Base-by-base conservation (phyloP, 2,797 vertebrate genomes). In the Scarus forsteni region DNA sequence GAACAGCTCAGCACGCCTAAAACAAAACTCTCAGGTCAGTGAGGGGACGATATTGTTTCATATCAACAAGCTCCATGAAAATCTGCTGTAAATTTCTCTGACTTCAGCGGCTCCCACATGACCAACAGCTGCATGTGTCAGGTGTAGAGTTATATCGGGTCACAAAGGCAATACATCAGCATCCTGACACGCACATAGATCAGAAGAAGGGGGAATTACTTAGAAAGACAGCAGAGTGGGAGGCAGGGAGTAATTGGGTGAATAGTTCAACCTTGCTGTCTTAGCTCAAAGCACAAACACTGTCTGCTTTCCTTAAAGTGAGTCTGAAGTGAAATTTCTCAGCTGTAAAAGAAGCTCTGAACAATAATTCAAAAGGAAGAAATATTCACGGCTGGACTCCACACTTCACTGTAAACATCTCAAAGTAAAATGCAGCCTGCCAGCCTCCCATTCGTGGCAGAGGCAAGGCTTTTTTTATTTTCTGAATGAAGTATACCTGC, bases 41-140 rank as follows among this genome's bases (percentile, higher is more conserved):
- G 68, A 39, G 71, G 60, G 64, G 54, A 65, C 43, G 36, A 63
- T 74, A 70, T 72, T 75, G 59, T 81, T 70, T 82, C 55, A 73
- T 57, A 71, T 48, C 61, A 81, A 80, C 43, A 77, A 45, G 36
- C 46, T 63, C 45, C 27, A 0, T 12, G 42, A 59, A 64, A 70
- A 69, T 76, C 43, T 68, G 69, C 59, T 71, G 48, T 56, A 55
- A 57, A 61, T 63, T 61, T 65, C 35, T 27, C 35, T 34, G 10
- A 48, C 46, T 18, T 64, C 60, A 51, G 54, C 48, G 40, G 48
- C 54, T 51, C 74, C 59, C 45, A 66, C 60, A 50, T 63, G 48
- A 85, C 64, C 61, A 74, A 77, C 88, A 90, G 86, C 87, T 89
- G 85, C 67, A 73, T 66, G 71, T 74, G 79, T 87, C 79, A 73